Conservation (phyloP, 1,140 invertebrate species). For the Muscidifurax raptorellus region DNA sequence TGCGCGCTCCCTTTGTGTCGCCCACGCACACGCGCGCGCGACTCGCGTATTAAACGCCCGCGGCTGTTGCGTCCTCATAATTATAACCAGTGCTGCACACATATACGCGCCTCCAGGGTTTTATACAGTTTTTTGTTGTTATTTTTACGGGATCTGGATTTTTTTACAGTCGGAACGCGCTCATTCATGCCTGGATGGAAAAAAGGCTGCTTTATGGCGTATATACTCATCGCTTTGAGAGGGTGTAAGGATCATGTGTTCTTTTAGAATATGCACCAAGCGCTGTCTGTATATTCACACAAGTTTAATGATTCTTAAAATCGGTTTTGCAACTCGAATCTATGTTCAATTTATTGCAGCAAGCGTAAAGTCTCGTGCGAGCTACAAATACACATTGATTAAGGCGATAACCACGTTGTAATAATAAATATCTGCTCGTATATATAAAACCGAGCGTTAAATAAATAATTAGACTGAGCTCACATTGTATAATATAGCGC, state of each 20-base stretch:
- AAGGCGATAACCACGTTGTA: not conserved
- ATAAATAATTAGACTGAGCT: not conserved
- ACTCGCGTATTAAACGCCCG: slow-evolving; percentile 34
- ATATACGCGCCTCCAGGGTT: not conserved
- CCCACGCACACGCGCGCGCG: not conserved
- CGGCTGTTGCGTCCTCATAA: slow-evolving; percentile 45
- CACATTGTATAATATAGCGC: not conserved
- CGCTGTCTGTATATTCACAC: too few relatives aligned
- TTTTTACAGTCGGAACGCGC: not conserved
- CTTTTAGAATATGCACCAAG: too few relatives aligned
- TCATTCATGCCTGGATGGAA: too few relatives aligned
- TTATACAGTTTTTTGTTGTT: not conserved
- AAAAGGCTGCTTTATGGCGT: too few relatives aligned
- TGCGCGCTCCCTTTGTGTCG: not conserved
- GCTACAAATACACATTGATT: not conserved
- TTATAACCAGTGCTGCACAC: slow-evolving; percentile 33
- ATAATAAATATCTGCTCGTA: not conserved
- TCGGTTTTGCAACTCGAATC: too few relatives aligned
- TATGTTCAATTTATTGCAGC: too few relatives aligned
- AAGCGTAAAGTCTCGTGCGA: not conserved
- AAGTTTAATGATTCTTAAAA: too few relatives aligned
- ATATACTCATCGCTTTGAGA: too few relatives aligned
- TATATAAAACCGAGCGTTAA: not conserved
- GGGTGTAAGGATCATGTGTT: too few relatives aligned
- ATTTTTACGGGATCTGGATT: not conserved